These are phyloP conservation scores for Pteropus rufus DNA, from an alignment of 2,797 vertebrate genomes.

Conservation along the genomic window DNA sequence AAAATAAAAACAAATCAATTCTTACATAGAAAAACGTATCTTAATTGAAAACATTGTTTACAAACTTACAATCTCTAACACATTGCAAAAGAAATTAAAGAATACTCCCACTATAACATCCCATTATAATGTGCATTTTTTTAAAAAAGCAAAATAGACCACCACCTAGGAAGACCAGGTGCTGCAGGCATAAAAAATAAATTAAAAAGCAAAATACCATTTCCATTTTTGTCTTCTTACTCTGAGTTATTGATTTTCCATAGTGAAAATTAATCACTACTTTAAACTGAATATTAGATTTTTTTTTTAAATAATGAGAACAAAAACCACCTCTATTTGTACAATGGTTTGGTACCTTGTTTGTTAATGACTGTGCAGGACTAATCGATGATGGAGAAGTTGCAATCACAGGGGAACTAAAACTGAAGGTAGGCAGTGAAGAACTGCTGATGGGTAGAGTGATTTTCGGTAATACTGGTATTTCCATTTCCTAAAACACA, in stretches of 20 bases:
- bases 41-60: not conserved
- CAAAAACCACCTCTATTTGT: not conserved
- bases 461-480: slow-evolving; percentile 88
- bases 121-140: not conserved
- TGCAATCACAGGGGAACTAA: slow-evolving; percentile 83
- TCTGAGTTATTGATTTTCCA: not conserved
- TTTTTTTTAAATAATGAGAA: not conserved
- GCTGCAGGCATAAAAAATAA: no score
- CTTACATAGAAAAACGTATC: not conserved
- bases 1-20: slow-evolving; percentile 1
- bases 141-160: not conserved
- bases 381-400: slow-evolving; percentile 75
- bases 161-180: no score
- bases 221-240: not conserved
- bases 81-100: not conserved
- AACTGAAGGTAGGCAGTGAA: slow-evolving; percentile 91
- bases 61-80: not conserved
- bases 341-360: slow-evolving; percentile 80
- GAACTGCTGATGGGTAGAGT: slow-evolving; percentile 90
- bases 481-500: slow-evolving; percentile 84
- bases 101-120: not conserved
- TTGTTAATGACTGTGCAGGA: slow-evolving; percentile 74
- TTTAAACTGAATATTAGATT: not conserved
- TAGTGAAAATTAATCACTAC: not conserved
- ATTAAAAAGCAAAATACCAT: not conserved